A percentile compares a stretch with the other conserved stretches of the same genome.
phyloP scores from a whole-genome alignment of 2,888 invertebrate species.

The Dryadula phaetusa region DNA sequence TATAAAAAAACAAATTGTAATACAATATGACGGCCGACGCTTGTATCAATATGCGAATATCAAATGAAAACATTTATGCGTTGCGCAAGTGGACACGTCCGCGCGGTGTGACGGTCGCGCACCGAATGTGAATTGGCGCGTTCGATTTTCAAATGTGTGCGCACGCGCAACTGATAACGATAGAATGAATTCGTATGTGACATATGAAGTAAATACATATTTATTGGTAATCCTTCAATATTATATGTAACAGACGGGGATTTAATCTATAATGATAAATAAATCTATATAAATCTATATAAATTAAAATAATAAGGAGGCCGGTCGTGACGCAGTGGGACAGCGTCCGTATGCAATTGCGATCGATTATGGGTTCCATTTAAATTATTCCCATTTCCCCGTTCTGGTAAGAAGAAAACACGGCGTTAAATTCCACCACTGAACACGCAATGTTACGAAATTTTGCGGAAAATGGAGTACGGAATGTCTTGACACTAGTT shows the following conservation, averaged over 20 bases:
- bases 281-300: neutral
- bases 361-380: no score
- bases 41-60: conserved; percentile 66
- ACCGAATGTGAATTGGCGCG: conserved; percentile 54
- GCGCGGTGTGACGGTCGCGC: conserved; percentile 54
- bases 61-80: conserved; percentile 53
- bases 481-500: no score
- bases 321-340: no score
- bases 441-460: no score
- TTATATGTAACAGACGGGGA: neutral
- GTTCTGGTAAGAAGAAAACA: no score
- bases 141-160: conserved; percentile 34
- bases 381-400: no score
- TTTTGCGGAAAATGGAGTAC: no score
- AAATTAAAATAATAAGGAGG: no score
- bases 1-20: conserved; percentile 70
- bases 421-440: no score
- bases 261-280: neutral
- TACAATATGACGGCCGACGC: conserved; percentile 67
- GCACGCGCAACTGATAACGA: conserved; percentile 42
- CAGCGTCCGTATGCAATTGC: no score
- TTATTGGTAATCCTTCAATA: conserved; percentile 1
- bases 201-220: neutral
- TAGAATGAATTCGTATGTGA: conserved; percentile 32
- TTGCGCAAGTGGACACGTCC: conserved; percentile 52